Base-by-base conservation (phyloP, 2,797 vertebrate species). In the Australoheros facetus region DNA sequence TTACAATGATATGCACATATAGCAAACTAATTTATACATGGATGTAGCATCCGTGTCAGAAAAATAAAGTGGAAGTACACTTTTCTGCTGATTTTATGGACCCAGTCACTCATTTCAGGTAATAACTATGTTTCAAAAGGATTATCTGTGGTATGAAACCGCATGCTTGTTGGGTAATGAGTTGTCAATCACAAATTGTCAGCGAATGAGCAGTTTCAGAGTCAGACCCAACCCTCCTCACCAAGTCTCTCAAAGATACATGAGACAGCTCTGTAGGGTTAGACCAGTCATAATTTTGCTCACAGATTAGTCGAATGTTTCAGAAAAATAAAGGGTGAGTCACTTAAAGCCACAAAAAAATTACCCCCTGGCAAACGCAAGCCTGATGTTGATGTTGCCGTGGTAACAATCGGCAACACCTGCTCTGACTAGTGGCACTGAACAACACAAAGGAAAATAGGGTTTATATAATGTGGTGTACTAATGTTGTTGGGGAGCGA, bases 361-460 rank as follows among this genome's bases (percentile, higher is more conserved):
- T 16, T 1, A 66, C 39, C 21, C 23, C 21, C 56, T 19, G 4
- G 26, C 2, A 3, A 14, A 26, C 21, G 17, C 14, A 5, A 48
- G 39, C 39, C 23, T 1, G 21, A 45, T 66, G 17, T 23, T 28
- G 39, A 48, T 66, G 62, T 66, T 48, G 62, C 23, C 23, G 2
- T 66, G 62, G 62, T 28, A 66, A 66, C 62, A 66, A 48, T 66
- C 62, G 17, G 60, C 39, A 17, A 64, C 39, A 48, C 62, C 62
- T 66, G 39, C 39, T 66, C 42, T 0, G 62, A 66, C 9, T 12
- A 30, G 5, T n/a, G 62, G 2, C 16, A 0, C 42, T 30, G 9
- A 53, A 2, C 19, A 53, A n/a, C 19, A 66, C 28, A 28, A 48
- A 48, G 23, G 16, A 66, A 66, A 66, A 26, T 12, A 12, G 42